Evolutionary conservation across 2,113 vertebrate species (phyloP).

Genomic region (Reinhardtius hippoglossoides): DNA sequence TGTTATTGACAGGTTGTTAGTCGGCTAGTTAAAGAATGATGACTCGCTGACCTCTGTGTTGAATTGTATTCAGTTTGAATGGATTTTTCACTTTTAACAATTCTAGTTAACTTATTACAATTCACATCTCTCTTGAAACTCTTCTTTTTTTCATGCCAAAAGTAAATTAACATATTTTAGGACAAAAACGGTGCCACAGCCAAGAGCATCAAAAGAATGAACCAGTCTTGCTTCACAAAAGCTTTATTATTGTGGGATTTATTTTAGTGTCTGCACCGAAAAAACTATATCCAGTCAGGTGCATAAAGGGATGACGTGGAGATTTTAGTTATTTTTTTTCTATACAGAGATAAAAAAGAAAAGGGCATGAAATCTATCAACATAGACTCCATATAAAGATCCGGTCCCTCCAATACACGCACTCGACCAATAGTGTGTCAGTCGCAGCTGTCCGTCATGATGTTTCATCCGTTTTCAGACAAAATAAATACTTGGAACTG

Average conservation of each 20-base stretch:
- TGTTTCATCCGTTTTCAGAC: too few species aligned
- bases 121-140: neutral
- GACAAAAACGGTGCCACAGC: neutral
- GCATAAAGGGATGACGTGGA: neutral
- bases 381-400: too few species aligned
- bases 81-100: slow-evolving; percentile 8
- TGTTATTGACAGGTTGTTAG: slow-evolving; percentile 14
- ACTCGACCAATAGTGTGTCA: too few species aligned
- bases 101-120: neutral
- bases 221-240: slow-evolving; percentile 1
- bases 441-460: too few species aligned
- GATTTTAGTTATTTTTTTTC: neutral
- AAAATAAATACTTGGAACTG: too few species aligned
- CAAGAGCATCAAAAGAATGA: neutral
- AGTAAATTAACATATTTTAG: slow-evolving; percentile 3
- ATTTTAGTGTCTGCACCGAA: neutral
- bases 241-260: slow-evolving; percentile 12
- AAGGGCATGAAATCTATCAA: too few species aligned
- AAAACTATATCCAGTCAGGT: slow-evolving; percentile 7
- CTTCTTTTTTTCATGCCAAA: neutral
- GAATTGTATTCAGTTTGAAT: neutral
- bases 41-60: slow-evolving; percentile 1
- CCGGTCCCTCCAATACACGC: too few species aligned
- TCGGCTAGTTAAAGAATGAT: neutral
- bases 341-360: neutral